Conservation (phyloP, 2,797 vertebrate species). For the Macrochelys suwanniensis region DNA sequence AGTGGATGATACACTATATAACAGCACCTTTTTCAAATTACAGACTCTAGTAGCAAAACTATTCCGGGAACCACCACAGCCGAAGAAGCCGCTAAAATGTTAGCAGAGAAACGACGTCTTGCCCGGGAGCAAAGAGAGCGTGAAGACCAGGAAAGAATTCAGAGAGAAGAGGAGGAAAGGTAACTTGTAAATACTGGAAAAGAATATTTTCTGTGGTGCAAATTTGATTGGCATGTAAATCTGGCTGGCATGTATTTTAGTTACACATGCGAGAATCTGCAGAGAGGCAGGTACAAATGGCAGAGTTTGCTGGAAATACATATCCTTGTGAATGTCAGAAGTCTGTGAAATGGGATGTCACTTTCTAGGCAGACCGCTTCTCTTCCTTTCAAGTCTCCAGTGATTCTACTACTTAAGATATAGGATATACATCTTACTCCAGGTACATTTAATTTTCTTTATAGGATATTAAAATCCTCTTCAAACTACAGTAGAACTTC, state of each 20-base stretch:
- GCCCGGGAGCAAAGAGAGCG: slow-evolving; percentile 90
- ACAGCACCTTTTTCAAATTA: slow-evolving; percentile 19
- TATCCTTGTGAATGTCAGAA: not conserved
- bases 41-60: slow-evolving; percentile 83
- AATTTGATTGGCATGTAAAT: not conserved
- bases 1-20: not conserved
- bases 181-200: slow-evolving; percentile 60
- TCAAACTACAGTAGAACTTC: not conserved
- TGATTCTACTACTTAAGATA: not conserved
- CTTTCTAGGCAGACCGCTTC: not conserved
- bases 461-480: not conserved
- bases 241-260: not conserved
- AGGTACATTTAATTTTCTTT: not conserved
- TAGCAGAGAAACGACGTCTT: slow-evolving; percentile 90
- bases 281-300: not conserved
- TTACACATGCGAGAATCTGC: not conserved
- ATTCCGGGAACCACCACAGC: slow-evolving; percentile 86
- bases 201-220: not conserved
- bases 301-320: not conserved
- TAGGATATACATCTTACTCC: not conserved
- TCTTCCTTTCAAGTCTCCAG: not conserved
- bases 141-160: slow-evolving; percentile 88
- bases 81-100: slow-evolving; percentile 90
- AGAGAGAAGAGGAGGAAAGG: slow-evolving; percentile 90
- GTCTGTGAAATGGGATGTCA: not conserved